phyloP scores from a whole-genome alignment of 2,797 vertebrate species.

The Syndactyla subalaris region DNA sequence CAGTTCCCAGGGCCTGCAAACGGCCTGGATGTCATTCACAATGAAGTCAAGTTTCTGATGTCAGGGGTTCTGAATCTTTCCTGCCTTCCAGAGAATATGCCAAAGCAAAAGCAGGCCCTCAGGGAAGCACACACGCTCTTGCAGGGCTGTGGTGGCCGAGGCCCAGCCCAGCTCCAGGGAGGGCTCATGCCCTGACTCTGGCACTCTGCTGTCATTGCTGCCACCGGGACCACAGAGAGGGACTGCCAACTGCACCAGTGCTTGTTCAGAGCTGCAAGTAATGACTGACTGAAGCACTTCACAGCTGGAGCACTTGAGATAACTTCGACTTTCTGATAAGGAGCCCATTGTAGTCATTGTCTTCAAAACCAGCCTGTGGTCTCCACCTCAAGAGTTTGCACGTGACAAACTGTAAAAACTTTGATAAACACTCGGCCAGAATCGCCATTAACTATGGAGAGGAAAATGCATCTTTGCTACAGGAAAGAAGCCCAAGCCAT shows the following conservation, averaged over 20 bases:
- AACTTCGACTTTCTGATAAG: background rate
- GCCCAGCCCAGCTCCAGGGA: background rate
- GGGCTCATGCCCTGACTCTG: background rate
- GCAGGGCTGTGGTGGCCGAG: background rate
- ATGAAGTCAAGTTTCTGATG: background rate
- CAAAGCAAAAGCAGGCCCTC: background rate
- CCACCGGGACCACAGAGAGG: background rate
- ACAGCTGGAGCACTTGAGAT: background rate
- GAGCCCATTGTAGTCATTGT: background rate
- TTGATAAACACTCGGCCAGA: background rate
- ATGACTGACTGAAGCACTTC: background rate
- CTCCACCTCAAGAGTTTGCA: background rate
- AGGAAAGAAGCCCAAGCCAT: background rate
- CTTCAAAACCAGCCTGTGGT: background rate
- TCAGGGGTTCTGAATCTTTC: background rate
- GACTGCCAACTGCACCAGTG: background rate
- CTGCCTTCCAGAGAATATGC: background rate
- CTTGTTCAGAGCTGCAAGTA: background rate
- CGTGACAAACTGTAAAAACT: background rate
- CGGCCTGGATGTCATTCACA: background rate
- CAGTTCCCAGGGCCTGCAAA: background rate
- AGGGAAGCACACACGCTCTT: background rate
- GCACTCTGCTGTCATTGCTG: background rate
- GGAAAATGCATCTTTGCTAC: background rate
- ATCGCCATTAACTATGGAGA: background rate